Evolutionary conservation across 2,113 vertebrate species (phyloP).

Genomic region (Oxyruncus cristatus): DNA sequence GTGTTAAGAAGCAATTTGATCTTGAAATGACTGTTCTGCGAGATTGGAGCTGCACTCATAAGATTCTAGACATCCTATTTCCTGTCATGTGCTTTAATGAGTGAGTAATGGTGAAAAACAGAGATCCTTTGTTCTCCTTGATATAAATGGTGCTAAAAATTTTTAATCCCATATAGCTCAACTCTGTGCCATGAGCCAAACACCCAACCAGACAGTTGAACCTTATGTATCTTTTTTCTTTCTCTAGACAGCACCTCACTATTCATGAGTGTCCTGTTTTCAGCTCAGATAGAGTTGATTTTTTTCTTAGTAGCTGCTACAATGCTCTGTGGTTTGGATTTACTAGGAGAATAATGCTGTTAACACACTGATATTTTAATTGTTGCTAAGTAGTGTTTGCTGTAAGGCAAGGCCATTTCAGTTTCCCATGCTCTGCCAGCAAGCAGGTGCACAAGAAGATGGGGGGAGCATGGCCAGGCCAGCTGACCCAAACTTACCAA

Average conservation of each 20-base stretch:
- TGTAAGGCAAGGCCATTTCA: not conserved
- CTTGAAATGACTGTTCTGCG: not conserved
- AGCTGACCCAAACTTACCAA: not conserved
- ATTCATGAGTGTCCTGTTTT: not conserved
- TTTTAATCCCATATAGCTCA: not conserved
- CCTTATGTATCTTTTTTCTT: not conserved
- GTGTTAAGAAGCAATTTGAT: not conserved
- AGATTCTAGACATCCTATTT: not conserved
- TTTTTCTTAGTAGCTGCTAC: not conserved
- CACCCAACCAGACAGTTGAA: not conserved
- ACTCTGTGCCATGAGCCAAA: not conserved
- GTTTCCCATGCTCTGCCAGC: not conserved
- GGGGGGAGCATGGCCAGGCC: not conserved
- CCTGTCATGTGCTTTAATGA: not conserved
- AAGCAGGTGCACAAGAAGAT: not conserved
- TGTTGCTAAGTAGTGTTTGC: not conserved
- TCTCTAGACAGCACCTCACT: not conserved
- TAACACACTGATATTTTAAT: not conserved
- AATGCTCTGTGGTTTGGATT: not conserved
- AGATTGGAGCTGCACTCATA: not conserved
- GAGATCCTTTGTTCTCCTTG: not conserved
- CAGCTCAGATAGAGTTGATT: not conserved
- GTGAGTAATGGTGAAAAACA: not conserved
- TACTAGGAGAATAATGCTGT: not conserved
- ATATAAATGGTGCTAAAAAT: not conserved